Conservation (phyloP, 2,113 vertebrate species). For the Mormoops blainvillei region DNA sequence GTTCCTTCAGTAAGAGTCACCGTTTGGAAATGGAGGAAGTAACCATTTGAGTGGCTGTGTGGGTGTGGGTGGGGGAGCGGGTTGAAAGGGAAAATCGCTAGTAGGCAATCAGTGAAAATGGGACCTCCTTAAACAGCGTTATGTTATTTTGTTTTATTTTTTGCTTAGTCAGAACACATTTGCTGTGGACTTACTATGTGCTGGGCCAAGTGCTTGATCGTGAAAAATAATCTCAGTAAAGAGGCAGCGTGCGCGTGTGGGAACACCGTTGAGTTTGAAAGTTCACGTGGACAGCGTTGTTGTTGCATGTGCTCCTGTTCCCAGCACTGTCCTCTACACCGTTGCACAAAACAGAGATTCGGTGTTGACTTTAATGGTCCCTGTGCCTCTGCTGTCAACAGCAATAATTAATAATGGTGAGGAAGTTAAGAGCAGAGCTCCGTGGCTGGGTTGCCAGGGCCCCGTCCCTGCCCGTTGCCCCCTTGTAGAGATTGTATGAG, state of each 20-base stretch:
- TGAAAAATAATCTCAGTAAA: not conserved
- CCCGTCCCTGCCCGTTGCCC: not conserved
- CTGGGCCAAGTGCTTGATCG: not conserved
- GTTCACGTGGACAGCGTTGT: not conserved
- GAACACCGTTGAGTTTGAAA: not conserved
- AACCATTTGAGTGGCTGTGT: not conserved
- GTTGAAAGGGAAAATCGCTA: not conserved
- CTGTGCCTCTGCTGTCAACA: not conserved
- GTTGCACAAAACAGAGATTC: not conserved
- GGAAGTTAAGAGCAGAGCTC: not conserved
- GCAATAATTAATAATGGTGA: not conserved
- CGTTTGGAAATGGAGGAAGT: not conserved
- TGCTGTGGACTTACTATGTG: not conserved
- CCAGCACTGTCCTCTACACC: not conserved
- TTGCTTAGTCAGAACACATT: not conserved
- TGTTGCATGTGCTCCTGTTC: not conserved
- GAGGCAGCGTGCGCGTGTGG: not conserved
- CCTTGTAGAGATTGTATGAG: rapidly evolving
- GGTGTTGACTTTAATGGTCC: not conserved
- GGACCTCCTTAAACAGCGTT: not conserved
- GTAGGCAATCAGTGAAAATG: not conserved
- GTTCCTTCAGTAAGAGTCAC: not conserved
- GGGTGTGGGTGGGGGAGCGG: rapidly evolving
- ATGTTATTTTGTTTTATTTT: not conserved
- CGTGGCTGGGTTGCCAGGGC: not conserved